A percentile compares a stretch with the other conserved stretches of the same genome.
These are phyloP conservation scores for Portunus trituberculatus DNA, from an alignment of 1,140 invertebrate species.

Conservation along the genomic window DNA sequence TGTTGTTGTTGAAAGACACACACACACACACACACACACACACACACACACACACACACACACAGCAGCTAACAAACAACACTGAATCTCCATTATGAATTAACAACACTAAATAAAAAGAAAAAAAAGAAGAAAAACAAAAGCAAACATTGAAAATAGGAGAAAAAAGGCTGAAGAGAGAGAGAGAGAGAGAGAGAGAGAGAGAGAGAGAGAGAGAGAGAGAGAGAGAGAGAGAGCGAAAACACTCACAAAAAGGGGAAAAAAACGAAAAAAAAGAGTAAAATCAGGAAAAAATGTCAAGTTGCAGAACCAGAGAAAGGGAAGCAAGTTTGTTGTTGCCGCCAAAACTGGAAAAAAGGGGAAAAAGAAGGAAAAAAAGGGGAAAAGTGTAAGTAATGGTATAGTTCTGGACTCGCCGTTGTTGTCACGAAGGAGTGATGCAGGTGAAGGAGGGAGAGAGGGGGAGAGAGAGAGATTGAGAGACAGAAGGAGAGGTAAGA, in stretches of 20 bases:
- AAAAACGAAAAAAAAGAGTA: not conserved
- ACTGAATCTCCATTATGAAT: too few species aligned
- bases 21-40: too few species aligned
- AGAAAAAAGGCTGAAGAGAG: not conserved
- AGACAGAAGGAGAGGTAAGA: not conserved
- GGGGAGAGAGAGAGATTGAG: not conserved
- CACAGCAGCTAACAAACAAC: too few species aligned
- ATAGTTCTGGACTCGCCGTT: not conserved
- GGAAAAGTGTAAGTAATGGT: not conserved
- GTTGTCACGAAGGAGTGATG: not conserved
- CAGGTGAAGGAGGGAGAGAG: not conserved
- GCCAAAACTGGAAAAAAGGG: not conserved
- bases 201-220: not conserved
- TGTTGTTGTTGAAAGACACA: too few species aligned
- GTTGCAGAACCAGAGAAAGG: not conserved
- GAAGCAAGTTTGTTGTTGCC: not conserved
- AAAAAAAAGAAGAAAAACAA: not conserved
- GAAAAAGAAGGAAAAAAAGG: not conserved
- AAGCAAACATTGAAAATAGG: not conserved
- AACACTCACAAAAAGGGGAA: not conserved
- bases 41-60: too few species aligned
- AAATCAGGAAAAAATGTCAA: not conserved
- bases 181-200: not conserved
- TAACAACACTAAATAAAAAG: too few species aligned
- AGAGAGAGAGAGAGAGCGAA: not conserved